Evolutionary conservation across 2,888 invertebrate species (phyloP).

Genomic region (Malthinus flaveolus): DNA sequence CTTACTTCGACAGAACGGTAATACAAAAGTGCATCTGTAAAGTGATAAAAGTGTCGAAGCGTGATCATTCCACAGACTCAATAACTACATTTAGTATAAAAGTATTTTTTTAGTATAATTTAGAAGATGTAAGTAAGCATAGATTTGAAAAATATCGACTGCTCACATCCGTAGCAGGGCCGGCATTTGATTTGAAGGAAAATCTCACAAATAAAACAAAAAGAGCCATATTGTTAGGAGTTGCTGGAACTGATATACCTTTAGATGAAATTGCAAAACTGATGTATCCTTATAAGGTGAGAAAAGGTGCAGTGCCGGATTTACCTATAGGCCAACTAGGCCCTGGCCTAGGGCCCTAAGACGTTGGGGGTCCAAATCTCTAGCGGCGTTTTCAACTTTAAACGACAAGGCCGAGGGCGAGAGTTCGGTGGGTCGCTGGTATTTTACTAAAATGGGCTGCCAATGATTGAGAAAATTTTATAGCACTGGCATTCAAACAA

Average conservation of each 20-base stretch:
- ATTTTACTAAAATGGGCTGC: too few relatives aligned
- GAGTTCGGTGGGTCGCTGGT: too few relatives aligned
- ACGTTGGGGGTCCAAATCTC: too few relatives aligned
- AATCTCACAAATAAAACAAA: slow-evolving; percentile 62
- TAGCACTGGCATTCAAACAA: too few relatives aligned
- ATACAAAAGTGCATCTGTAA: slow-evolving; percentile 38
- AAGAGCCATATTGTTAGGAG: slow-evolving; percentile 82
- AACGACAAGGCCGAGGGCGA: too few relatives aligned
- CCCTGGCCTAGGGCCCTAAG: too few relatives aligned
- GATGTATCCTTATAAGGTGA: slow-evolving; percentile 83
- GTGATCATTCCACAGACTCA: neutral
- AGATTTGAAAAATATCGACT: slow-evolving; percentile 61
- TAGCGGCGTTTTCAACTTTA: too few relatives aligned
- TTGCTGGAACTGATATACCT: slow-evolving; percentile 94
- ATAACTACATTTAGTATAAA: neutral
- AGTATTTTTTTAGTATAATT: slow-evolving; percentile 35
- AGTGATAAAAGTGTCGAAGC: too few relatives aligned
- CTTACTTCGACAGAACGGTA: slow-evolving; percentile 86
- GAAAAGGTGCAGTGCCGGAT: too few relatives aligned
- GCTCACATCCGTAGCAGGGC: slow-evolving; percentile 90
- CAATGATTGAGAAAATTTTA: too few relatives aligned
- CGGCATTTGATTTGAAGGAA: slow-evolving; percentile 81
- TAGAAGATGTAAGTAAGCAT: slow-evolving; percentile 42
- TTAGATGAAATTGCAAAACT: slow-evolving; percentile 88
- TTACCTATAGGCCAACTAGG: too few relatives aligned